Evolutionary conservation across 2,113 vertebrate genomes (phyloP).

Genomic region (Oryzias celebensis): DNA sequence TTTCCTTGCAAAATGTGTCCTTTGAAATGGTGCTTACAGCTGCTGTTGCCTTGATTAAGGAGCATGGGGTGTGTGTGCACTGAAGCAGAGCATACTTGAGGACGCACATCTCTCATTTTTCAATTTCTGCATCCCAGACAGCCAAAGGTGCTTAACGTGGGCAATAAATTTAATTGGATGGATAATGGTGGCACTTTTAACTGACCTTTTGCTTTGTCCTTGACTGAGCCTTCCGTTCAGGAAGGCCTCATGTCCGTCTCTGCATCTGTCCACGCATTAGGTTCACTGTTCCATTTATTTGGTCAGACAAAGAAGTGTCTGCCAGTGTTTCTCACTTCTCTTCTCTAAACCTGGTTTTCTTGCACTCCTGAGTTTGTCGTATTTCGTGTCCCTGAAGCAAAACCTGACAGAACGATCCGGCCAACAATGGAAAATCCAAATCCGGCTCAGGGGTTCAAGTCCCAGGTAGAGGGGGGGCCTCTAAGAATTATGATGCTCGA

Average conservation of each 20-base stretch:
- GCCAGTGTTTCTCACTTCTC: too few species aligned
- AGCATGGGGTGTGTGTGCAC: slow-evolving; percentile 12
- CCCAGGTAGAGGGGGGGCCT: too few species aligned
- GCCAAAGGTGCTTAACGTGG: slow-evolving; percentile 47
- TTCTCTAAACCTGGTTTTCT: too few species aligned
- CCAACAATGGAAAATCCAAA: too few species aligned
- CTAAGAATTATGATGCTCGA: too few species aligned
- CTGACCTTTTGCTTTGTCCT: slow-evolving; percentile 39
- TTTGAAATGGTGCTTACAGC: slow-evolving; percentile 54
- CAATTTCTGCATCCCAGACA: slow-evolving; percentile 39
- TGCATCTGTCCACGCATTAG: not conserved
- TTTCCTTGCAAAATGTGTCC: slow-evolving; percentile 63
- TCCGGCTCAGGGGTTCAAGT: too few species aligned
- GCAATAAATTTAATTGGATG: slow-evolving; percentile 61
- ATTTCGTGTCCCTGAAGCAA: too few species aligned
- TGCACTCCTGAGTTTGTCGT: too few species aligned
- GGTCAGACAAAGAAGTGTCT: too few species aligned
- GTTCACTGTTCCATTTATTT: too few species aligned
- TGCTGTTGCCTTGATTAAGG: slow-evolving; percentile 53
- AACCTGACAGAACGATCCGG: too few species aligned
- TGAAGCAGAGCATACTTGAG: slow-evolving; percentile 23
- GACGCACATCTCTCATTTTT: slow-evolving; percentile 49
- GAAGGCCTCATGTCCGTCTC: not conserved
- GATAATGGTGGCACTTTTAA: slow-evolving; percentile 40
- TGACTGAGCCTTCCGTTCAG: slow-evolving; percentile 21